Evolutionary conservation across 2,797 vertebrate species (phyloP), one percentile per base, ranked within the genome.

Genomic region (Argentina silus): DNA sequence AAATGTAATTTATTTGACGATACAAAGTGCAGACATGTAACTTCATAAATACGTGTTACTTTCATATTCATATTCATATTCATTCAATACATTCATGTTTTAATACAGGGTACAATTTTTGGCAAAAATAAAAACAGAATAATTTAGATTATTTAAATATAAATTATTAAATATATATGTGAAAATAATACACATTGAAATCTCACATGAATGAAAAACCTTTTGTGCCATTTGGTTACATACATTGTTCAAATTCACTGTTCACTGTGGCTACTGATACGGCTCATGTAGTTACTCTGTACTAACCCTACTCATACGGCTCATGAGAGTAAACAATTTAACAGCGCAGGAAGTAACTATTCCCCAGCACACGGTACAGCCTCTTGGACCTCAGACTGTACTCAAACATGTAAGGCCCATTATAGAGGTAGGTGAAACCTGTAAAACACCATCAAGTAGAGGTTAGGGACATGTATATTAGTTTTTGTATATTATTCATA

Each of bases 351-450:
- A 92, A 91, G 83, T 88, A 85, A 73, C 21, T 82, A 85, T 86
- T 92, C 3, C 61, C 64, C 61, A 90, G 78, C 51, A 83, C 61
- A 3, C 86, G 86, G 59, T 50, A 80, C 70, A 85, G 10, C 44
- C 14, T 79, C 7, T 72, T 53, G 1, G 9, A 76, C 4, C 36
- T 43, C 72, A 90, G 61, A 79, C 60, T 62, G 75, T 88, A 93
- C 77, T 90, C 85, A 69, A 53, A 83, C 78, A 92, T 79, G 47
- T 74, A 14, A 43, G 86, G 42, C 47, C 91, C 91, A 15, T 83
- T 92, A 86, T 85, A 92, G 74, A 93, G 65, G 77, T 93, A 92
- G 0, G 83, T 78, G 3, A 71, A 91, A 67, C 86, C 93, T 93
- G 81, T 5, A 78, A 64, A 42, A 62, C 19, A 1, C 77, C 8